Base-by-base conservation (phyloP, 2,888 invertebrate species). In the Limenitis camilla region DNA sequence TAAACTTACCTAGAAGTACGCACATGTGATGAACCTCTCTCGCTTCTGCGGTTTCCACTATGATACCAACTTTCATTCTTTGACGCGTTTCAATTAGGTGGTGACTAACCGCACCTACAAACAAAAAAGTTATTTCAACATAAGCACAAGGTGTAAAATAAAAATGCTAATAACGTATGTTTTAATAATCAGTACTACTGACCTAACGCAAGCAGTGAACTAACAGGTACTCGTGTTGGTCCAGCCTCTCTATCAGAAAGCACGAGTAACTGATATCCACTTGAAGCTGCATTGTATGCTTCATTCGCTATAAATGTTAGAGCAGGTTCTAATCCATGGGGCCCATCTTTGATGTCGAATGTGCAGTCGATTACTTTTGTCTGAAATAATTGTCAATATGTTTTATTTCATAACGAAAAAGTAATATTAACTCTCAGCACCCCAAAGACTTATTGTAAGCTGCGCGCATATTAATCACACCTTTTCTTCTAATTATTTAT, bases 11-110 rank as follows among this genome's bases (percentile, higher is more conserved):
- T 33, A 99, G 89, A 29, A 99, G 86, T 0, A 98, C 96, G 70
- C 98, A 98, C 81, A 98, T 93, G 72, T 99, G 98, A 74, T 99
- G 99, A 0, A 98, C 96, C 69, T 94, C 97, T 66, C 97, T 91
- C 0, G 98, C 97, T 81, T 99, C 99, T 1, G 95, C 99, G 0
- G 98, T 97, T 84, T 99, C 99, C 51, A 99, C 90, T 51, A 99
- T 91, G 50, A 99, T 87, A 35, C 97, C 98, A 27, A 97, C 95
- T 78, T 97, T 98, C 96, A 98, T 98, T 47, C 99, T 91, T 65
- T 96, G 94, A 35, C 98, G 91, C 31, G 96, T 94, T 76, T 97
- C 96, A 67, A 99, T 98, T 66, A 99, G 82, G 74, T 96, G 93
- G 74, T 99, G 99, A 81, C 99, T 99, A 2, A 96, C 94, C 11